These are phyloP conservation scores for Polydrusus cervinus DNA, from an alignment of 2,888 invertebrate species.

Conservation along the genomic window DNA sequence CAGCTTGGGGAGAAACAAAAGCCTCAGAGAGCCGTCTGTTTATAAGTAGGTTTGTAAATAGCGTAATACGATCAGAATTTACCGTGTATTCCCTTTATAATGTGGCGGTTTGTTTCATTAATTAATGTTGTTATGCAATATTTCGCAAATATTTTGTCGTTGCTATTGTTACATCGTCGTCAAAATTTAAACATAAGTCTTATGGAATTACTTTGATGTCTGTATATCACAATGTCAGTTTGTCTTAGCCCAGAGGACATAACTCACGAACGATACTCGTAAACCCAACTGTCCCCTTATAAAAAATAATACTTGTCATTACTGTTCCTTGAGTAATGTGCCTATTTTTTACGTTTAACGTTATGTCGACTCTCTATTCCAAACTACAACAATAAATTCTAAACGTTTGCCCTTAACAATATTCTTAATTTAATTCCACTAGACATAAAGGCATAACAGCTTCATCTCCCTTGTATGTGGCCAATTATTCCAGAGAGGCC, in stretches of 20 bases:
- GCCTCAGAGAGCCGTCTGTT: not conserved
- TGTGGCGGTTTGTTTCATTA: no score
- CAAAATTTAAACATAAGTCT: no score
- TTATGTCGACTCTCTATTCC: not conserved
- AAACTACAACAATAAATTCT: not conserved
- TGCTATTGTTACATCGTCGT: no score
- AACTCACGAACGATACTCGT: no score
- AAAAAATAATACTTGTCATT: no score
- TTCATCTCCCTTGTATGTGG: slow-evolving; percentile 9
- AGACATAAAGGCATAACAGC: slow-evolving; percentile 8
- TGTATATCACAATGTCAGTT: no score
- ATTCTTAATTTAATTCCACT: slow-evolving; percentile 22
- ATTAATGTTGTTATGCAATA: no score
- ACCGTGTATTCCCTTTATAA: not conserved
- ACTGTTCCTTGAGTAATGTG: no score
- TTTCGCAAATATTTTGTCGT: no score
- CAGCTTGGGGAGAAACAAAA: not conserved
- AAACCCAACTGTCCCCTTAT: no score
- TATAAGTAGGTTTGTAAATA: not conserved
- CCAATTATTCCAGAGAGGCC: slow-evolving; percentile 39
- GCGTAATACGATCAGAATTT: not conserved
- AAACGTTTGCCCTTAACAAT: not conserved
- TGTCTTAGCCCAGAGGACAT: no score
- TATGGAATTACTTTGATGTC: no score
- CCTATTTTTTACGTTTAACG: not conserved